These are phyloP conservation scores for Thymelicus acteon DNA, from an alignment of 2,888 invertebrate genomes.

Conservation along the genomic window DNA sequence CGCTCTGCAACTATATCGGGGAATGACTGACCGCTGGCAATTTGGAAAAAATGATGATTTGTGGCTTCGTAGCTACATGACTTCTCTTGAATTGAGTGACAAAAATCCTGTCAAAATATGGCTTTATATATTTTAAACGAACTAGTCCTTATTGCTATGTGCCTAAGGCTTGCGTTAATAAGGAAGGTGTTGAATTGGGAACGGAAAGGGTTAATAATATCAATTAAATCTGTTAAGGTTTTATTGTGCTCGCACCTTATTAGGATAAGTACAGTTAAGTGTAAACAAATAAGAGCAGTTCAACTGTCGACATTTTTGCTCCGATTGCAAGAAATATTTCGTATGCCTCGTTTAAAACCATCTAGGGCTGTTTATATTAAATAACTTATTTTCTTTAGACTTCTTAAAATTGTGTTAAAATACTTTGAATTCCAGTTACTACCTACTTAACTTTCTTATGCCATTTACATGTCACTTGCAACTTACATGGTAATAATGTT, in stretches of 20 bases:
- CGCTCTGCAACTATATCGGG: conserved; percentile 60
- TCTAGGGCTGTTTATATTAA: conserved; percentile 28
- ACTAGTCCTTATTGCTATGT: not conserved
- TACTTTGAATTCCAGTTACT: conserved; percentile 16
- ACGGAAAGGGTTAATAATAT: conserved; percentile 67
- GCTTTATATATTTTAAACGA: conserved; percentile 10
- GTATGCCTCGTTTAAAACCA: conserved; percentile 23
- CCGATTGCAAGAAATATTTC: conserved; percentile 39
- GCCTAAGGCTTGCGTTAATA: not conserved
- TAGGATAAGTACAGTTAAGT: conserved; percentile 50
- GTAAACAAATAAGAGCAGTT: conserved; percentile 50
- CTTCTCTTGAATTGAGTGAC: conserved; percentile 77
- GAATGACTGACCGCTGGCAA: conserved; percentile 59
- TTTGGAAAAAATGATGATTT: conserved; percentile 80
- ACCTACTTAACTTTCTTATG: conserved; percentile 19
- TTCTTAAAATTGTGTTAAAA: conserved; percentile 15
- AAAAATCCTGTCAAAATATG: conserved; percentile 62
- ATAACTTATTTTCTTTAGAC: conserved; percentile 19
- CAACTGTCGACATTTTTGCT: conserved; percentile 46
- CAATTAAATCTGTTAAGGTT: conserved; percentile 76
- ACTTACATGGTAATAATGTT: conserved; percentile 17
- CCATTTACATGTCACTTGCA: not conserved
- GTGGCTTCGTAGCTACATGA: conserved; percentile 68
- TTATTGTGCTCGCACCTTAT: conserved; percentile 60
- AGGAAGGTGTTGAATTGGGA: conserved; percentile 62